Percentiles rank a stretch among this genome's conserved stretches.
Conservation (phyloP, 2,888 invertebrate species). For the Seira ritae region DNA sequence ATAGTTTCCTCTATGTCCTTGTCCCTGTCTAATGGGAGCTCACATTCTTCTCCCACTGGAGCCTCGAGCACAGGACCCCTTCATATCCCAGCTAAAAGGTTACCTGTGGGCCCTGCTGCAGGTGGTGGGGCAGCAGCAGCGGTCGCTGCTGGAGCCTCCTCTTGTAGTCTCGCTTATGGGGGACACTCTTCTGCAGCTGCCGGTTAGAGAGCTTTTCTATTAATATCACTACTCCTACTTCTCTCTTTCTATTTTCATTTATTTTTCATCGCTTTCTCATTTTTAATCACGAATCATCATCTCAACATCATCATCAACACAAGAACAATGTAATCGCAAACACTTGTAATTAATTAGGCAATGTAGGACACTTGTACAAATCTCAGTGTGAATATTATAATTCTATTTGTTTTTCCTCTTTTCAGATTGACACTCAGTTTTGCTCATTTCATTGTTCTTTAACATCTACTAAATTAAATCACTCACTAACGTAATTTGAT, state of each 20-base stretch:
- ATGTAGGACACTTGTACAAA: no score
- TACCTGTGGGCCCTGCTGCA: conserved; percentile 60
- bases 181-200: conserved; percentile 67
- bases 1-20: conserved; percentile 66
- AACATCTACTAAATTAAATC: no score
- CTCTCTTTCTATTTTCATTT: conserved; percentile 25
- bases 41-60: conserved; percentile 63
- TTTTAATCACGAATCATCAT: not conserved
- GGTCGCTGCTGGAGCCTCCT: conserved; percentile 58
- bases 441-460: no score
- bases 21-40: conserved; percentile 64
- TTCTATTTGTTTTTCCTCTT: no score
- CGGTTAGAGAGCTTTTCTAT: conserved; percentile 63
- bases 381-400: no score
- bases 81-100: conserved; percentile 72
- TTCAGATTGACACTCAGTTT: no score
- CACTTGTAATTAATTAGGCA: not conserved
- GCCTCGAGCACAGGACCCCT: conserved; percentile 68
- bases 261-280: not conserved
- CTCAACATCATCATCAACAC: not conserved
- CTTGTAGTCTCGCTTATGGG: conserved; percentile 68
- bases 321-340: not conserved
- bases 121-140: conserved; percentile 61
- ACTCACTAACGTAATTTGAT: no score
- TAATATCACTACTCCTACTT: conserved; percentile 46